phyloP scores from a whole-genome alignment of 2,113 vertebrate genomes.

The Myanophis thanlyinensis region DNA sequence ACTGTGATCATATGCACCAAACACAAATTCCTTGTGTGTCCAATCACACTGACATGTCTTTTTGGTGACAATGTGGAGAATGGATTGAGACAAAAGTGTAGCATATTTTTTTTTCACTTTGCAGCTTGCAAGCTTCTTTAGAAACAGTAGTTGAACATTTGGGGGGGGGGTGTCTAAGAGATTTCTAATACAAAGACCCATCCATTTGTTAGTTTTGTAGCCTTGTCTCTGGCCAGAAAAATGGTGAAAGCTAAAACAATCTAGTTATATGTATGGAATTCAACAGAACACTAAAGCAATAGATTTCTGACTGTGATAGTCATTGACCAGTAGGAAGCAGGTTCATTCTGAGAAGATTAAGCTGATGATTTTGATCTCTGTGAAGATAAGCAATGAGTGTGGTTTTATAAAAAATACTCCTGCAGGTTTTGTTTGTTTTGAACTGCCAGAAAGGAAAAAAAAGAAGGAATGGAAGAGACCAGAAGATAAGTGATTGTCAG shows the following conservation, averaged over 20 bases:
- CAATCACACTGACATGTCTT: too few species aligned
- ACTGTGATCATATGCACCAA: too few species aligned
- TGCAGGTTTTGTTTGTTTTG: not conserved
- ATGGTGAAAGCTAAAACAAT: not conserved
- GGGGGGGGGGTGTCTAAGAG: not conserved
- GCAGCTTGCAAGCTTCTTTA: not conserved
- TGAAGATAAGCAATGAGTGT: not conserved
- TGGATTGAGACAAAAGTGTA: not conserved
- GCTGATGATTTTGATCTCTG: not conserved
- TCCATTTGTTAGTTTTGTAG: not conserved
- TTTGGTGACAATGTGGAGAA: not conserved
- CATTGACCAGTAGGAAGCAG: not conserved
- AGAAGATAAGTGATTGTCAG: not conserved
- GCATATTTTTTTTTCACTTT: not conserved
- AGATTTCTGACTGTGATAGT: not conserved
- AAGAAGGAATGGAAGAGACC: not conserved
- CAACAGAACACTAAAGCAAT: not conserved
- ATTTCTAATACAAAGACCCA: not conserved
- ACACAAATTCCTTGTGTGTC: too few species aligned
- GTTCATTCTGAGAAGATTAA: not conserved
- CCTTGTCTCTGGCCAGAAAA: not conserved
- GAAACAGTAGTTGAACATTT: not conserved
- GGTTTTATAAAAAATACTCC: not conserved
- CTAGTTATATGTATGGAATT: not conserved
- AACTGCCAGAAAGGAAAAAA: not conserved